Conservation (phyloP, 2,797 vertebrate genomes). For the Bucorvus abyssinicus region DNA sequence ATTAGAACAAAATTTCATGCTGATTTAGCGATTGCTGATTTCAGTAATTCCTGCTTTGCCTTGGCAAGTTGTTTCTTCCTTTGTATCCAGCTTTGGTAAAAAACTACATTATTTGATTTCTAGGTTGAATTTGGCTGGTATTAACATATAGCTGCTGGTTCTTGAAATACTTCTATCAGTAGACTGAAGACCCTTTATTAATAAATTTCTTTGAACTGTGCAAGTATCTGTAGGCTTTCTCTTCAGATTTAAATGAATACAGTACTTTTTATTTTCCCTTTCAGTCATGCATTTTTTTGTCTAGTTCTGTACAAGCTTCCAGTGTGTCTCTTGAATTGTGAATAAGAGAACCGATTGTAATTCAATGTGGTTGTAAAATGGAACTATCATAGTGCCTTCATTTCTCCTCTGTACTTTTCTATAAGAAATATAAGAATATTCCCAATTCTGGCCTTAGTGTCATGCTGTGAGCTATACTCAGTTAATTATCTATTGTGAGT, state of each 20-base stretch:
- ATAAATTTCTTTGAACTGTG: constrained; percentile 14
- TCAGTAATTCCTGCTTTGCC: not conserved
- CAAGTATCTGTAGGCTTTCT: constrained; percentile 12
- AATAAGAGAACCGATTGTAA: constrained; percentile 46
- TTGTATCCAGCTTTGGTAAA: not conserved
- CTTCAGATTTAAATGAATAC: not conserved
- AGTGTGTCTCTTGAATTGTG: constrained; percentile 18
- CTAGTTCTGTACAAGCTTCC: constrained; percentile 22
- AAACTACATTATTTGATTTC: not conserved
- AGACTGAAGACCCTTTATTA: constrained; percentile 20
- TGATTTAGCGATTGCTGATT: constrained; percentile 2
- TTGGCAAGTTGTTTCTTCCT: not conserved
- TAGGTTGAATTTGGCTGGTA: not conserved
- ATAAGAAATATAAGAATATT: constrained; percentile 29
- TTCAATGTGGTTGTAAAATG: not conserved
- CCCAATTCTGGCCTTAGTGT: not conserved
- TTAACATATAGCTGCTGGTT: not conserved
- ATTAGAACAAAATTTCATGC: not conserved
- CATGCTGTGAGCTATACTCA: constrained; percentile 9
- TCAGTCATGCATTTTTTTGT: constrained; percentile 28
- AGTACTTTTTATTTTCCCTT: constrained; percentile 45
- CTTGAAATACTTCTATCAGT: constrained; percentile 15
- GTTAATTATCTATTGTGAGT: constrained; percentile 40
- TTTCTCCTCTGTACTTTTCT: constrained; percentile 45
- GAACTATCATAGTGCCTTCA: constrained; percentile 33